Conservation (phyloP, 2,113 vertebrate species). For the Todiramphus saurophagus region DNA sequence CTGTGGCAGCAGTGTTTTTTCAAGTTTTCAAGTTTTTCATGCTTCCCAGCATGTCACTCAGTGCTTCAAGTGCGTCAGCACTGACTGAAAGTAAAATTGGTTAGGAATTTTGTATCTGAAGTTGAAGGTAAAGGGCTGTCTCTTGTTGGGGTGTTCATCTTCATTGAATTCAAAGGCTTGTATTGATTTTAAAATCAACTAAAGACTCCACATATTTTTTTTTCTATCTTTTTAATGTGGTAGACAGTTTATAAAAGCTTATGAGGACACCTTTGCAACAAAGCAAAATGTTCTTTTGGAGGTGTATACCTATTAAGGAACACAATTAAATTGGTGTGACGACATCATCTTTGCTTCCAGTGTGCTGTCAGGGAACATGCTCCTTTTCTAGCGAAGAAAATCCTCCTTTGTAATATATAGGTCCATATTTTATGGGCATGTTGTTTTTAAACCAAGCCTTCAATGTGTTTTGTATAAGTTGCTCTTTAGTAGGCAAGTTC, state of each 20-base stretch:
- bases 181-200: not conserved
- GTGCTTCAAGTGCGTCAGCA: not conserved
- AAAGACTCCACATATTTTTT: not conserved
- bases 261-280: not conserved
- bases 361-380: not conserved
- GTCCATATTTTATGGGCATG: not conserved
- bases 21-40: not conserved
- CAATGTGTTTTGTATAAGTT: not conserved
- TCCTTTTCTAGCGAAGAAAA: not conserved
- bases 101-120: not conserved
- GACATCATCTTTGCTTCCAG: not conserved
- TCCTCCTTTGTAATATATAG: not conserved
- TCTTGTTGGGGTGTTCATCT: not conserved
- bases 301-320: not conserved
- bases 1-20: not conserved
- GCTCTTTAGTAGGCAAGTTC: not conserved
- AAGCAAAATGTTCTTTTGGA: not conserved
- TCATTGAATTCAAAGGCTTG: not conserved
- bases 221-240: not conserved
- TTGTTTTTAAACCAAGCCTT: not conserved
- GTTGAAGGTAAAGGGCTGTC: not conserved
- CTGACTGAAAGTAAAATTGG: not conserved
- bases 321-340: not conserved
- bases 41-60: not conserved
- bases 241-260: not conserved